Base-by-base conservation (phyloP, 1,140 invertebrate genomes). In the Lepidurus packardi region DNA sequence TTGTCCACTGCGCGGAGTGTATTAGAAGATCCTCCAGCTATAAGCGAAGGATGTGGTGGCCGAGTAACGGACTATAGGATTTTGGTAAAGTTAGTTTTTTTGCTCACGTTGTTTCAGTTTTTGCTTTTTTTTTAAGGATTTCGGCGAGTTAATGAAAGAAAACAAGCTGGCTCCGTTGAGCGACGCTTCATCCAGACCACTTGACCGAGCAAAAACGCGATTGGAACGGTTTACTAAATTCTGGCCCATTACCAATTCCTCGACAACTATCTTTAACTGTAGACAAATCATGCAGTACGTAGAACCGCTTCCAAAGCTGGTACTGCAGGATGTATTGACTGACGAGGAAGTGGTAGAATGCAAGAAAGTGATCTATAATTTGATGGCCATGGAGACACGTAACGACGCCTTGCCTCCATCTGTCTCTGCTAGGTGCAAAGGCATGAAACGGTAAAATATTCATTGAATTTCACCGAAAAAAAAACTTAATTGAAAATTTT, bases 1-100 rank as follows among this genome's bases (percentile, higher is more conserved):
- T 86, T 98, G 44, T 92, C 91, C 21, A 95, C 93, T 0, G 88
- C 90, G 7, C 88, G 95, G 73, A 95, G 94, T 73, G 91, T 96
- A 6, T 88, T 98, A 74, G 97, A 98, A 85, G 96, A 98, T 86
- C 94, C 95, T 7, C 96, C 96, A 0, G 95, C 95, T 1, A 96
- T 98, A 43, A 95, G 91, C 78, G 96, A 98, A 86, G 96, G 96
- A 0, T 91, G 91, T 80, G 96, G 96, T 8, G 96, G 96, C 0
- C 87, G 95, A 77, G 93, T 98, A 3, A 95, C 95, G 0, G 96
- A 98, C 86, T 98, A 98, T 84, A 89, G 93, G 85, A 89, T 90
- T 82, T 88, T 87, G 13, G 89, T 88, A 82, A 83, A 82, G 82
- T 80, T 43, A 11, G 53, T n/a, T 79, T 47, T 24, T 34, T 9